phyloP scores from a whole-genome alignment of 53 echinoderm and acorn worm genomes.

The Zoroaster sp. region DNA sequence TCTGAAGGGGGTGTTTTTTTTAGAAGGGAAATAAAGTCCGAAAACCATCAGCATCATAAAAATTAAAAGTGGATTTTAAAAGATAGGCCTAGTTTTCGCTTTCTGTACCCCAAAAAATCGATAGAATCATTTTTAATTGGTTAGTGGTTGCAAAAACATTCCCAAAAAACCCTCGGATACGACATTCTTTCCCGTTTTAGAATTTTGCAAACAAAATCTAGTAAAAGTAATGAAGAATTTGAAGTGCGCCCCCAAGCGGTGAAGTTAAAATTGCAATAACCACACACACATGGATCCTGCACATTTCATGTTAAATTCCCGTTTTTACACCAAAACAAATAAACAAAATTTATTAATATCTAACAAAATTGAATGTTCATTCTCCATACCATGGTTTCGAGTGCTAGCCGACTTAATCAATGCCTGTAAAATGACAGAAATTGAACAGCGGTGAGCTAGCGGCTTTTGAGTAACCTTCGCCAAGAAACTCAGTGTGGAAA shows the following conservation, averaged over 20 bases:
- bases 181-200: no score
- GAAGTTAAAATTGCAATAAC: neutral
- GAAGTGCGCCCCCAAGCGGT: neutral
- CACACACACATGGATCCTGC: neutral
- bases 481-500: neutral
- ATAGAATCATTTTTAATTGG: no score
- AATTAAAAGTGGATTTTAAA: no score
- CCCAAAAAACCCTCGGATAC: no score
- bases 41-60: no score
- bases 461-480: neutral
- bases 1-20: no score
- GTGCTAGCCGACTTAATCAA: constrained; percentile 99
- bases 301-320: neutral
- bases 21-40: no score
- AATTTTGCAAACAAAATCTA: no score
- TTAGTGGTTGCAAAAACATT: no score
- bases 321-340: neutral
- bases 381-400: constrained; percentile 77
- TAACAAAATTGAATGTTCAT: neutral
- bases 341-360: neutral
- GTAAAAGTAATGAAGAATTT: no score
- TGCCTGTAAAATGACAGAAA: constrained; percentile 74
- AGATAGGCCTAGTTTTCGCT: no score
- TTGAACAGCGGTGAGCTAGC: constrained; percentile 99
- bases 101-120: no score